phyloP scores from a whole-genome alignment of 2,888 invertebrate species.

The Brachyptera putata region DNA sequence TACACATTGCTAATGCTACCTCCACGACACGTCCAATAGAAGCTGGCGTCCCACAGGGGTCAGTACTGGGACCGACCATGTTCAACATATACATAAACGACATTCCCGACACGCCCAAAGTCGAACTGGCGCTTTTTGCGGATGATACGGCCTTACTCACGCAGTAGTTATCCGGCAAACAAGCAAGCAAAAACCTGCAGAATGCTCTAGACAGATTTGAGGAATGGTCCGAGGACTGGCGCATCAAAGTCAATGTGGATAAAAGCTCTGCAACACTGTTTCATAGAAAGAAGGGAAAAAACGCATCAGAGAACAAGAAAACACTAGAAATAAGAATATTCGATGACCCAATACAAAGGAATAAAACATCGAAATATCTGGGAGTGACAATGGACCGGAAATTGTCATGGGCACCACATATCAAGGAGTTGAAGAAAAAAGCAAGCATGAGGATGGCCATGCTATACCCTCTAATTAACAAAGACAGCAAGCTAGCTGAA shows the following conservation, averaged over 20 bases:
- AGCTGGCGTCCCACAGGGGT: conserved; percentile 31
- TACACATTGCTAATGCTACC: neutral
- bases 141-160: conserved; percentile 30
- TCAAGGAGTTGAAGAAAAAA: neutral
- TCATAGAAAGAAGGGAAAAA: neutral
- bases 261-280: conserved; percentile 28
- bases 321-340: neutral
- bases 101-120: conserved; percentile 17
- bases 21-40: neutral
- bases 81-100: conserved; percentile 35
- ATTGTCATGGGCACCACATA: neutral
- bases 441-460: neutral
- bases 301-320: neutral
- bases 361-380: conserved; percentile 1
- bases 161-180: neutral
- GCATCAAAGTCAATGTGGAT: conserved; percentile 28
- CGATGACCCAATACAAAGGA: neutral
- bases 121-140: conserved; percentile 28
- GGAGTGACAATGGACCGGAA: conserved; percentile 1
- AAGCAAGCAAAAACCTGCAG: conserved; percentile 5
- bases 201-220: neutral
- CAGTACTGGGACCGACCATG: conserved; percentile 34
- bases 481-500: neutral
- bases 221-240: conserved; percentile 26
- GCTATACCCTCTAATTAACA: neutral